Base-by-base conservation (phyloP, 2,113 vertebrate genomes). In the Empidonax alnorum region DNA sequence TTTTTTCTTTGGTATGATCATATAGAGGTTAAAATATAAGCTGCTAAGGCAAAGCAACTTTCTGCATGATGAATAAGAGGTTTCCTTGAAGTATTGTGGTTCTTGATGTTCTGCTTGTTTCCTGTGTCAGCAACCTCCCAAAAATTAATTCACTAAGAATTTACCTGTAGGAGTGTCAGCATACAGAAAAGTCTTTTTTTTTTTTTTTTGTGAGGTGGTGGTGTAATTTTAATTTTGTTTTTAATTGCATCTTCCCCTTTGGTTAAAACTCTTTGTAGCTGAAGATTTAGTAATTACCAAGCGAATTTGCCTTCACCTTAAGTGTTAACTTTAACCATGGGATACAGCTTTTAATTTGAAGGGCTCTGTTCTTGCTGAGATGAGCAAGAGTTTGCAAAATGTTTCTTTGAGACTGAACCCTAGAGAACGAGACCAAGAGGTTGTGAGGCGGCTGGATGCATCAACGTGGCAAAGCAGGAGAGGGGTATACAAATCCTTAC, bases 101-200 rank as follows among this genome's bases (percentile, higher is more conserved):
- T 93, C 84, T 59, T 73, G 59, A 83, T 93, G 49, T 89, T 94
- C 59, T 76, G 42, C 83, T 88, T 76, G 68, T 72, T 94, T 87
- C 85, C 61, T 13, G 7, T 75, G 68, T 95, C 87, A 89, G 89
- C 59, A 89, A 42, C 50, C 42, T 89, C 91, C 58, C 66, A 73
- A 96, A 92, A 94, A 89, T 92, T 84, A 18, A 81, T 96, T 96
- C 61, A 92, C 47, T 84, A 93, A 94, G 87, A 90, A 66, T 67
- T 65, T 74, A 87, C 39, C 47, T 81, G 39, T 86, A 78, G 88
- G 79, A 95, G n/a, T 83, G 35, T 68, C 67, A 71, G 82, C 59
- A 47, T 68, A 47, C 28, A 79, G 74, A 27, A 22, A 88, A 71
- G 6, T 52, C 10, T 3, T 69, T 52, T 46, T n/a, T 53, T 28